Conservation (phyloP, 1,140 invertebrate genomes). For the Drosophila pectinifera region DNA sequence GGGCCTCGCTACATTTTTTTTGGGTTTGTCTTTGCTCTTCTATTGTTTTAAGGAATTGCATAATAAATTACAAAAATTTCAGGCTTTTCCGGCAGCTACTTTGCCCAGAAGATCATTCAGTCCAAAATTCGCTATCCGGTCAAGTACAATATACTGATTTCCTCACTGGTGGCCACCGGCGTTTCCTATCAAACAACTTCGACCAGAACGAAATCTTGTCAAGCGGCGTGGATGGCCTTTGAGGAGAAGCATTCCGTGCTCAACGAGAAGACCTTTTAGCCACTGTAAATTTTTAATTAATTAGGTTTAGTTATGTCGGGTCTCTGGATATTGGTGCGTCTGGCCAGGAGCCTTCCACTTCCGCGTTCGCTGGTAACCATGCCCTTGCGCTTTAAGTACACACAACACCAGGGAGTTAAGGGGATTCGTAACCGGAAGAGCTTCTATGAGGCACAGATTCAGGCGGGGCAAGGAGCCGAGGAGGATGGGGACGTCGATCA, state of each 20-base stretch:
- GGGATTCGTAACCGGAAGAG: constrained; percentile 75
- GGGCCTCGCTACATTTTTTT: constrained; percentile 85
- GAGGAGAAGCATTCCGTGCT: constrained; percentile 85
- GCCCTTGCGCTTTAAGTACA: constrained; percentile 63
- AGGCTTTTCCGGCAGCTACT: constrained; percentile 85
- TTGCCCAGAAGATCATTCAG: constrained; percentile 84
- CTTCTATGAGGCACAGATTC: constrained; percentile 64
- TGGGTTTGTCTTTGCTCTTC: constrained; percentile 73
- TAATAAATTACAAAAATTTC: constrained; percentile 56
- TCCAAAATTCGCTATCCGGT: constrained; percentile 80
- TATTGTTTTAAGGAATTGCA: constrained; percentile 54
- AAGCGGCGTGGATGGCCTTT: constrained; percentile 85
- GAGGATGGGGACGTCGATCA: background rate
- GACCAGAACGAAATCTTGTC: constrained; percentile 84
- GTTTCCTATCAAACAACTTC: constrained; percentile 85
- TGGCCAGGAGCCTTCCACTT: constrained; percentile 12
- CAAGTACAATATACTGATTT: constrained; percentile 84
- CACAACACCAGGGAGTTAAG: constrained; percentile 77
- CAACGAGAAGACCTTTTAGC: constrained; percentile 68
- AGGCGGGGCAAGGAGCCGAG: constrained; percentile 18
- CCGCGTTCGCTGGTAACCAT: constrained; percentile 5
- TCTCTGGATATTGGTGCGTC: constrained; percentile 13
- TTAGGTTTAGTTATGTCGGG: constrained; percentile 54
- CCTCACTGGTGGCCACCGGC: constrained; percentile 76
- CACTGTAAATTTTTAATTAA: constrained; percentile 3